Evolutionary conservation across 2,888 invertebrate genomes (phyloP), one percentile per base, ranked within the genome.

Genomic region (Melieria omissa): DNA sequence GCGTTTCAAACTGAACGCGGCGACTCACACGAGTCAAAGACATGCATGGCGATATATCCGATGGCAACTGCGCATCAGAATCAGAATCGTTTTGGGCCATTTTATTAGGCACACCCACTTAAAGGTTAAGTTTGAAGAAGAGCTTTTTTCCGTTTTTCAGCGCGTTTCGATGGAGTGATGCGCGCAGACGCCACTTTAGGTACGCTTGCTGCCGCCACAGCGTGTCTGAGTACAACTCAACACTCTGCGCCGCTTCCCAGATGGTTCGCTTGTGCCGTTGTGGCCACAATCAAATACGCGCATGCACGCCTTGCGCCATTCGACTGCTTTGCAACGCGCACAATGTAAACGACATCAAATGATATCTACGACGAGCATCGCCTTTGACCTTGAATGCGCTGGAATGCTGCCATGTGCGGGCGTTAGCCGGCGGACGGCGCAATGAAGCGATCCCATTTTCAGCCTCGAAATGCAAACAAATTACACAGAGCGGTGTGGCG

Each of bases 101-200:
- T 29, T 29, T 29, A 29, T 29, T 29, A 29, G 29, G 29, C 29
- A 29, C 29, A 29, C 29, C 29, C 29, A 29, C 29, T 29, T 29
- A 29, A 29, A 29, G 29, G 29, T 29, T 49, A 49, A 12, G 3
- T 9, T 49, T 49, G 14, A 52, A 52, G 52, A 52, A 52, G 14
- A n/a, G 52, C 52, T 14, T 52, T 52, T 54, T 29, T 29, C 29
- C 29, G 29, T 29, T 29, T 29, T 29, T 29, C 29, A 29, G 29
- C 29, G 29, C 29, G 29, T 29, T 29, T 29, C 29, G 29, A 68
- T 55, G 9, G 14, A 49, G 14, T 67, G 45, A 47, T 64, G 71
- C 66, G 70, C 70, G 67, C 71, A 74, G 70, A 76, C 71, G 73
- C 76, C 74, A 75, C 72, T 74, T 73, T 55, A 70, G 61, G 70